Base-by-base conservation (phyloP, 2,888 invertebrate genomes). In the Netelia fuscicornis region DNA sequence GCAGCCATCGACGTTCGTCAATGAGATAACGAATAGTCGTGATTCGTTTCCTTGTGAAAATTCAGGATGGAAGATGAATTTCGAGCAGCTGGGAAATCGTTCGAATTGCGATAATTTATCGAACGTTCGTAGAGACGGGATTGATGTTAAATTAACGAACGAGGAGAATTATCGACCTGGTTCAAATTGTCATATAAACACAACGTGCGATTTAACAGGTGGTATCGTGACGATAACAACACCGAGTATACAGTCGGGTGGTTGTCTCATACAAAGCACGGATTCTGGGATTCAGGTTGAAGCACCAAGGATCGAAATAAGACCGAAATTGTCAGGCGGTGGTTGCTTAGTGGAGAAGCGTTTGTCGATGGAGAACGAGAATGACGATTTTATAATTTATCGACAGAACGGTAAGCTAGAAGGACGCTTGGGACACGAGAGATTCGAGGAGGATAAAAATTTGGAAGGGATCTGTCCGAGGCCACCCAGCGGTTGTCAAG, bases 401-500 rank as follows among this genome's bases (percentile, higher is more conserved):
- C 78, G 48, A 0, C 37, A 81, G 37, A 56, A 70, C 9, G n/a
- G 44, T 9, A 85, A 52, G 11, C 70, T 42, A 54, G 77, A 80
- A 1, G 54, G 20, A 25, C 44, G 25, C 10, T 5, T 30, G 17
- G 30, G 13, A 2, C 2, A 52, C 20, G 37, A 52, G 9, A 81
- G 37, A 54, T 23, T 54, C 56, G 78, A 70, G 2, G 82, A 44
- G 0, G 37, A 48, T 25, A 20, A 52, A 23, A 44, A 60, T 13
- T 48, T 71, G n/a, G 70, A 85, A 0, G 77, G 81, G 56, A 86
- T 83, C 64, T 60, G 83, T 11, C 52, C 88, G 11, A 10, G 86
- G 23, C 89, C 91, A 0, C 93, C 92, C 0, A 92, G 92, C 70
- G 92, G 92, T 0, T 93, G 92, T 68, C 92, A 92, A 76, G 93